Evolutionary conservation across 2,113 vertebrate genomes (phyloP), one percentile per base, ranked within the genome.

Genomic region (Poeciliopsis prolifica): DNA sequence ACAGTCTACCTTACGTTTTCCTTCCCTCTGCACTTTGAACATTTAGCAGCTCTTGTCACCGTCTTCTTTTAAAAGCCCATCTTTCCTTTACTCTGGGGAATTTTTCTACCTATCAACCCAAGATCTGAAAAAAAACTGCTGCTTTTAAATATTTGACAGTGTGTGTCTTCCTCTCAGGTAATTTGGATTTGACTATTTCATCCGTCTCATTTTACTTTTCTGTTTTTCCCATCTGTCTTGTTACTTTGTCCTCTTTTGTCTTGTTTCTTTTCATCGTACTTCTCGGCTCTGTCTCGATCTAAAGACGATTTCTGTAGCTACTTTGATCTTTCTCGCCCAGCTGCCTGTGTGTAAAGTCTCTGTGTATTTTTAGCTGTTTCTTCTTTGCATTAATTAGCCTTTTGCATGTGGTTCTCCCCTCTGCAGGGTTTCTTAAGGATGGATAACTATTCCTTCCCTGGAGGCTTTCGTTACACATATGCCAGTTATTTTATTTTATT

Each of bases 341-440:
- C 66, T 74, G 80, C 76, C 79, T 69, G 22, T 72, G 72, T 66
- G 26, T 75, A 44, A 29, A 68, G 66, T 75, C 29, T 67, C 33
- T 83, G 30, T 75, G 37, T 87, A 75, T 88, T 84, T 84, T 83
- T 85, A 85, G 77, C 66, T 77, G 64, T 40, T 64, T 79, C 65
- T 79, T 44, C 69, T 86, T 68, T 84, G 85, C 80, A 76, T 87
- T 89, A 87, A 86, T 86, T 90, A 82, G 72, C 80, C 70, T 69
- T 79, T 68, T 81, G 74, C 69, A 77, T 80, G 77, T 73, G 72
- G 61, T 64, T 75, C 9, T 26, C 48, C 79, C 51, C 72, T 68
- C 69, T 35, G 28, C 82, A 71, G 58, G 72, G 68, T 68, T 71
- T 78, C 17, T 74, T 10, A 0, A 70, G 48, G 67, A 74, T 75